These are phyloP conservation scores for Uria aalge DNA, from an alignment of 2,113 vertebrate genomes.

Conservation along the genomic window DNA sequence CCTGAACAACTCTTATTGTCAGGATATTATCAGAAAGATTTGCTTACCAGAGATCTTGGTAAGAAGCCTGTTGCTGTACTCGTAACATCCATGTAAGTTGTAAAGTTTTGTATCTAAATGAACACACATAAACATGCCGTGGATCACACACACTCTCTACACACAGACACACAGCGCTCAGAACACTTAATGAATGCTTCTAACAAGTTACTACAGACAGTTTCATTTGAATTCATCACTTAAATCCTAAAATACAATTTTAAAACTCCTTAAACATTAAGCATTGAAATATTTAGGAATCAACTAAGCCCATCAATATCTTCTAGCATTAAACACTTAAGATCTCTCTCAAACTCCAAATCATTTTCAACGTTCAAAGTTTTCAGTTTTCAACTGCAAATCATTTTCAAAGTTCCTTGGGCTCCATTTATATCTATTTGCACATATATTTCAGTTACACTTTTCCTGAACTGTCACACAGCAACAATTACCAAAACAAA, in stretches of 20 bases:
- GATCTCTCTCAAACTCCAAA: not conserved
- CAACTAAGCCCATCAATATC: not conserved
- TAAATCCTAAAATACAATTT: not conserved
- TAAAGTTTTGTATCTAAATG: not conserved
- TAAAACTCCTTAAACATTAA: not conserved
- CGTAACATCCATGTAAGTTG: not conserved
- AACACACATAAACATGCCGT: accelerated
- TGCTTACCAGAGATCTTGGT: not conserved
- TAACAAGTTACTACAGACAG: not conserved
- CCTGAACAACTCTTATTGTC: too few relatives aligned
- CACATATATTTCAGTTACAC: not conserved
- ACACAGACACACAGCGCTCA: not conserved
- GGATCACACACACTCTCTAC: not conserved
- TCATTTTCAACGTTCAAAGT: not conserved
- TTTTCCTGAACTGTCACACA: not conserved
- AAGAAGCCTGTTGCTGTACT: not conserved
- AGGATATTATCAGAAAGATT: not conserved
- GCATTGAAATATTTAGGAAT: not conserved
- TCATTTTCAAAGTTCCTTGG: not conserved
- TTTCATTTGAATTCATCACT: not conserved
- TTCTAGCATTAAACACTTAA: not conserved
- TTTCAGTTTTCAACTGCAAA: too few relatives aligned
- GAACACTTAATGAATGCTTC: not conserved
- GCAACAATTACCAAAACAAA: not conserved
- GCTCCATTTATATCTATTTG: not conserved